These are phyloP conservation scores for Ditula angustiorana DNA, from an alignment of 2,888 invertebrate genomes.

Conservation along the genomic window DNA sequence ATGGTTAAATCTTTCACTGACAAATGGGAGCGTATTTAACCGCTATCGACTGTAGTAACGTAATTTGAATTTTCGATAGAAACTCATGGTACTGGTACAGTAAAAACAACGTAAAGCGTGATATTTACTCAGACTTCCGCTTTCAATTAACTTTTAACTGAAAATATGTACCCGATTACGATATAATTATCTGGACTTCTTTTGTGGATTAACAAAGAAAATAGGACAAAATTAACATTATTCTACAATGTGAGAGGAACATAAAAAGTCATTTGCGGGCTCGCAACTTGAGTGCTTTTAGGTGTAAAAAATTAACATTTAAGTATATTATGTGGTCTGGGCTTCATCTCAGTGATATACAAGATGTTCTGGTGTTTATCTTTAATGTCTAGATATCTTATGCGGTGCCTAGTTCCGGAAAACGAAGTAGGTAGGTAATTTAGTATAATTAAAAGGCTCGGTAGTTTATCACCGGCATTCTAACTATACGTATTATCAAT, in stretches of 20 bases:
- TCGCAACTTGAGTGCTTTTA: conserved; percentile 12
- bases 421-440: too few species aligned
- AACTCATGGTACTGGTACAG: too few species aligned
- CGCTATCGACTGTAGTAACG: too few species aligned
- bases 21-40: too few species aligned
- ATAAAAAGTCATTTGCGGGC: conserved; percentile 8
- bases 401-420: too few species aligned
- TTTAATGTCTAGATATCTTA: too few species aligned
- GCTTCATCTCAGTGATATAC: not conserved
- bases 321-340: not conserved
- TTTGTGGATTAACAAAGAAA: conserved; percentile 15
- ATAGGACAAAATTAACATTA: conserved; percentile 11
- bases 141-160: not conserved
- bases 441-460: too few species aligned
- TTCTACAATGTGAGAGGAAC: conserved; percentile 1
- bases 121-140: not conserved
- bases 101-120: not conserved
- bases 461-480: too few species aligned
- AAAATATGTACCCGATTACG: not conserved
- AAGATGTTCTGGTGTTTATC: not conserved
- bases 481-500: too few species aligned
- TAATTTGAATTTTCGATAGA: too few species aligned
- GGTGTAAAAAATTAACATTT: conserved; percentile 17
- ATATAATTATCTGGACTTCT: conserved; percentile 1
- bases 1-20: too few species aligned